phyloP scores from a whole-genome alignment of 2,797 vertebrate species.

The Podarcis lilfordi region DNA sequence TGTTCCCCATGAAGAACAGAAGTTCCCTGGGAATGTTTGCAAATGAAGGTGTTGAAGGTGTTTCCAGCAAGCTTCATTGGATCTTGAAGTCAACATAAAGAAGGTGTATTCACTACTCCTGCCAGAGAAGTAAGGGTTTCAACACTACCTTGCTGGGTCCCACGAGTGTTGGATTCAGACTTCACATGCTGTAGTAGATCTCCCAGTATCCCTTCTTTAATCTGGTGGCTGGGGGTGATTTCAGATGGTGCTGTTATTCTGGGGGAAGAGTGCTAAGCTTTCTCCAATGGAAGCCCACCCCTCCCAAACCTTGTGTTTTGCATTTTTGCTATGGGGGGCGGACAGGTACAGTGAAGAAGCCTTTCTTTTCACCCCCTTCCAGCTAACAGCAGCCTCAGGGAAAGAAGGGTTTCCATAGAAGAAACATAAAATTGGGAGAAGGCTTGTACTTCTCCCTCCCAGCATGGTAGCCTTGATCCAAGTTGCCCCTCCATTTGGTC shows the following conservation, averaged over 20 bases:
- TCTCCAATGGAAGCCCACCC: neutral
- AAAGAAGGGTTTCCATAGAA: neutral
- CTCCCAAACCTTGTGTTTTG: too few species aligned
- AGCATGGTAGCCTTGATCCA: neutral
- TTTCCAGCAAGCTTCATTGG: neutral
- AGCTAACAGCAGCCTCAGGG: neutral
- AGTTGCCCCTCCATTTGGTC: neutral
- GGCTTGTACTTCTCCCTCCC: neutral
- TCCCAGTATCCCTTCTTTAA: neutral
- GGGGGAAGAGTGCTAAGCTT: too few species aligned
- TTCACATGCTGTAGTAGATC: neutral
- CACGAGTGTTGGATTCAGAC: neutral
- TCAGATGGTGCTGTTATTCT: neutral
- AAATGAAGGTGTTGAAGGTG: neutral
- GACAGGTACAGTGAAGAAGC: neutral
- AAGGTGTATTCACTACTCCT: neutral
- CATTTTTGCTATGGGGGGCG: neutral
- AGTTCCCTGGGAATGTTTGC: constrained; percentile 1
- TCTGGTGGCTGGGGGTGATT: neutral
- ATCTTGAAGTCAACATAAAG: neutral
- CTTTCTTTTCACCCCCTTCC: neutral
- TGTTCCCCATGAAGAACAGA: neutral
- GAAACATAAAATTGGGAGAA: neutral
- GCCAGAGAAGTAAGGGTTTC: neutral
- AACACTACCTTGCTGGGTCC: neutral